Base-by-base conservation (phyloP, 2,113 vertebrate genomes). In the Hystrix cristata region DNA sequence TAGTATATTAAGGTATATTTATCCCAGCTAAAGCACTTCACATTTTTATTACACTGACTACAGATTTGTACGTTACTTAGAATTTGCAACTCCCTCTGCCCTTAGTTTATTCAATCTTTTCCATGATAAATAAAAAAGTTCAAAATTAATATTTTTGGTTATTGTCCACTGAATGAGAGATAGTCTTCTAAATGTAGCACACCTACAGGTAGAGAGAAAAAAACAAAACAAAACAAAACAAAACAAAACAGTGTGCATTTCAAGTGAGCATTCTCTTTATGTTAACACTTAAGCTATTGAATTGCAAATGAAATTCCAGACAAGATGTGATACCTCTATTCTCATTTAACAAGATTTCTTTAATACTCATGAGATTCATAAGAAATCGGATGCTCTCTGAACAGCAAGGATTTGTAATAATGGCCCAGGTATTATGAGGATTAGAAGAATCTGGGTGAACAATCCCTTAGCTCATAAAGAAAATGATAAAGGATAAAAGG, bases 401-500 rank as follows among this genome's bases (percentile, higher is more conserved):
- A 98, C 90, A 98, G 88, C 74, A 89, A 97, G 96, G 98, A 98
- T 99, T 98, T 98, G 82, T 97, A 98, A 98, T 98, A 98, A 98
- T 98, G 95, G 94, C 79, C 86, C 76, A 97, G 97, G 98, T 97
- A 98, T 98, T 98, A 98, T 53, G 82, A 97, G 97, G 98, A 98
- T 98, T 98, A 98, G 97, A 98, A 94, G 94, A 98, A 97, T 98
- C 76, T 96, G 91, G 98, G 97, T 98, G 98, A 98, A 98, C 97
- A 98, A 98, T 98, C 98, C 98, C 97, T 98, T 80, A 97, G 97
- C 98, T 98, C 98, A 98, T 97, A 98, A 98, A 97, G 97, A 97
- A 98, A 98, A 98, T 96, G 11, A 97, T 97, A 96, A 98, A 97
- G 67, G 90, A 98, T 98, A 97, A 98, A 98, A 98, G 82, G 64